Conservation (phyloP, 1,140 invertebrate genomes). For the Matsumurasca onukii region DNA sequence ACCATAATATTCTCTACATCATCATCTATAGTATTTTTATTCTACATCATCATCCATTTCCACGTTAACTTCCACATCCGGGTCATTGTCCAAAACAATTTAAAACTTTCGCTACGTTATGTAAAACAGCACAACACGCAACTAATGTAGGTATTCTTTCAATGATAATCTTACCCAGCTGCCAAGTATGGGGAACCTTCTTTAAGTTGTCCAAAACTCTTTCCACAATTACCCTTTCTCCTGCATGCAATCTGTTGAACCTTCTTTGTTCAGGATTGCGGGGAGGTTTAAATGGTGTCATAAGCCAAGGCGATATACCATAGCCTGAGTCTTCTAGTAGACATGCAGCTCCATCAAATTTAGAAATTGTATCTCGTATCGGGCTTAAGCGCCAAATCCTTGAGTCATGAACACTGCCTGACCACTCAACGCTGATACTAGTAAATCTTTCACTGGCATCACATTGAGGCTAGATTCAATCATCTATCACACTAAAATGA, state of each 20-base stretch:
- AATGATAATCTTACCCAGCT: neutral
- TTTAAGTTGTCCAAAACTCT: conserved; percentile 12
- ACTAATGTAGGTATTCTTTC: neutral
- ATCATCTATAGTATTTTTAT: too few species aligned
- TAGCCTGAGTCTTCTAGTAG: conserved; percentile 22
- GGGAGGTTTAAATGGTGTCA: conserved; percentile 20
- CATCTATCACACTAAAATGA: too few species aligned
- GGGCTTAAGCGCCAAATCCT: conserved; percentile 21
- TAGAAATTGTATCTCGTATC: conserved; percentile 2
- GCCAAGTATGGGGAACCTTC: neutral
- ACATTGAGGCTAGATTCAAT: too few species aligned
- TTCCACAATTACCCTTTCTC: conserved; percentile 25
- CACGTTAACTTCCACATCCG: neutral
- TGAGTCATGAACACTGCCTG: conserved; percentile 11
- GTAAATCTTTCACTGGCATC: conserved; percentile 14
- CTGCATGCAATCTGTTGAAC: conserved; percentile 21
- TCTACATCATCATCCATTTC: neutral
- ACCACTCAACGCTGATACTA: conserved; percentile 4
- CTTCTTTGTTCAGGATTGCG: neutral
- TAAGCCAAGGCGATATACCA: conserved; percentile 30
- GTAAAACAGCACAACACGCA: neutral
- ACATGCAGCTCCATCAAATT: conserved; percentile 16
- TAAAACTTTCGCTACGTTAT: neutral
- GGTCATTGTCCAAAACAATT: neutral
- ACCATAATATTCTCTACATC: too few species aligned